These are phyloP conservation scores for Nymphicus hollandicus DNA, from an alignment of 2,113 vertebrate genomes.

Conservation along the genomic window DNA sequence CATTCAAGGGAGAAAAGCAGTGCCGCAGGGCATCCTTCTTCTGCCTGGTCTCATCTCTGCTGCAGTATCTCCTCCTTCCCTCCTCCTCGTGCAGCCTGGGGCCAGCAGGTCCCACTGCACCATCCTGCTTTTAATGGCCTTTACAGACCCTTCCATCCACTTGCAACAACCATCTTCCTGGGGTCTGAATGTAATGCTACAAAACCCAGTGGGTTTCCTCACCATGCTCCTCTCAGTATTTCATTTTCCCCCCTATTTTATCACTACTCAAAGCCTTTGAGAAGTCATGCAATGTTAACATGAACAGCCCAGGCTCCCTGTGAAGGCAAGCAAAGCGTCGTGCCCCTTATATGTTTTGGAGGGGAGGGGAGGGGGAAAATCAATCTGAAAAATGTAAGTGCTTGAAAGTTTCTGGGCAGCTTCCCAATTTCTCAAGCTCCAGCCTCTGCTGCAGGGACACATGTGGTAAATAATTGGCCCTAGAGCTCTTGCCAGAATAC, in stretches of 20 bases:
- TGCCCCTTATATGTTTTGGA: neutral
- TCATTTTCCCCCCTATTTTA: neutral
- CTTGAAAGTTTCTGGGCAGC: conserved; percentile 39
- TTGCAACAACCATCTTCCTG: neutral
- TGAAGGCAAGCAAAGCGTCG: neutral
- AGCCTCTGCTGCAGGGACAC: neutral
- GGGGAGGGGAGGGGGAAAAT: neutral
- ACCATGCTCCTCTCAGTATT: rapidly evolving
- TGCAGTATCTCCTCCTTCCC: neutral
- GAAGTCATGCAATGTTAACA: neutral
- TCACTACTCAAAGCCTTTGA: neutral
- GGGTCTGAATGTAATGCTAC: neutral
- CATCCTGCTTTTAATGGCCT: neutral
- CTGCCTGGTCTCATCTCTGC: neutral
- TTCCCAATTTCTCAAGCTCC: neutral
- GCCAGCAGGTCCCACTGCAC: neutral
- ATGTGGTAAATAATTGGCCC: neutral
- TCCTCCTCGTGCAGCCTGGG: neutral
- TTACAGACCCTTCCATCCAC: neutral
- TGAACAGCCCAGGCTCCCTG: neutral
- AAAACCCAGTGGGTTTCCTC: neutral
- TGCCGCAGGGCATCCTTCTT: neutral
- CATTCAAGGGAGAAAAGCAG: neutral
- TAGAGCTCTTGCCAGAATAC: neutral
- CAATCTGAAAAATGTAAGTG: neutral